Conservation (phyloP, 2,797 vertebrate genomes). For the Cyprinella venusta region DNA sequence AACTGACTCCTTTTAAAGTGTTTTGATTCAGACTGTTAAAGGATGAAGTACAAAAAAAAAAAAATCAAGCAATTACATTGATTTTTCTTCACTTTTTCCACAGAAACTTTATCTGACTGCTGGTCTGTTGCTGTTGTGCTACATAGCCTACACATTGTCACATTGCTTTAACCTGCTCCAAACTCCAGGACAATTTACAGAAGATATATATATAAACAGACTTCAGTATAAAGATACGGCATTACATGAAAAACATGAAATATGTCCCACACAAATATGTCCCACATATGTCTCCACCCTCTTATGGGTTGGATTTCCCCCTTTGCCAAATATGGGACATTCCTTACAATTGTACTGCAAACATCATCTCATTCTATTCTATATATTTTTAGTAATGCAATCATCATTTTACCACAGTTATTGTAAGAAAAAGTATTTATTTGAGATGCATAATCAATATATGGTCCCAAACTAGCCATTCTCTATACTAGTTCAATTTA, state of each 20-base stretch:
- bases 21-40: not conserved
- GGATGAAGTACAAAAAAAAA: not conserved
- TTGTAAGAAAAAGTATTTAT: not conserved
- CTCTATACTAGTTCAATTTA: not conserved
- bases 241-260: not conserved
- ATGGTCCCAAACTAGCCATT: not conserved
- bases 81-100: not conserved
- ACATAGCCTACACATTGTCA: not conserved
- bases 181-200: not conserved
- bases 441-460: not conserved
- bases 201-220: slow-evolving; percentile 5
- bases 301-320: not conserved
- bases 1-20: not conserved
- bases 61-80: not conserved
- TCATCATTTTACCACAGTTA: not conserved
- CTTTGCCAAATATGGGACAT: not conserved
- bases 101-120: not conserved
- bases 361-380: not conserved
- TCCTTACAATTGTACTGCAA: not conserved
- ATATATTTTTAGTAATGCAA: not conserved
- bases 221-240: not conserved
- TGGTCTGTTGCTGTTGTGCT: too few relatives aligned
- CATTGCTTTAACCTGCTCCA: not conserved
- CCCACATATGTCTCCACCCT: not conserved
- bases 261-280: not conserved